A percentile compares a stretch with the other conserved stretches of the same genome.
phyloP scores from a whole-genome alignment of 2,888 invertebrate genomes.

The Euzophera pinguis region DNA sequence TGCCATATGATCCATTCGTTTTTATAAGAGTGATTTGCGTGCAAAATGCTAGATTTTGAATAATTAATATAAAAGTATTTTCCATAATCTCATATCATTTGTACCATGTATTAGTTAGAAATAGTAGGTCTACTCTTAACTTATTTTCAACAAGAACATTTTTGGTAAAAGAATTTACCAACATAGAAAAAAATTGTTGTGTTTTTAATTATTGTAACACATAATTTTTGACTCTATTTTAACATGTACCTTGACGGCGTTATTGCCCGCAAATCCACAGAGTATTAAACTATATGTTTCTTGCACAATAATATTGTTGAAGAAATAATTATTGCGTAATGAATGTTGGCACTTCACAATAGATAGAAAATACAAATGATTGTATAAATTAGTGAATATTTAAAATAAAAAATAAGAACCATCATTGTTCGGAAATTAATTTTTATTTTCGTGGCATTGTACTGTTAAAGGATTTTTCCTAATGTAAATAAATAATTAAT shows the following conservation, averaged over 20 bases:
- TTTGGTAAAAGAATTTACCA: too few species aligned
- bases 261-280: background rate
- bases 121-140: too few species aligned
- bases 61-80: too few species aligned
- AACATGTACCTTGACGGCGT: background rate
- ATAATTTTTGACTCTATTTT: too few species aligned
- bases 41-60: background rate
- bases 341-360: conserved; percentile 57
- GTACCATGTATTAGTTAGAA: too few species aligned
- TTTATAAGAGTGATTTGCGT: background rate
- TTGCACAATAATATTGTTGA: conserved; percentile 1
- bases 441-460: conserved; percentile 20
- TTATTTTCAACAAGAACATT: too few species aligned
- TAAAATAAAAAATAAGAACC: conserved; percentile 27
- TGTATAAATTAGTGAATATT: conserved; percentile 58
- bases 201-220: too few species aligned
- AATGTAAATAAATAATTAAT: conserved; percentile 62
- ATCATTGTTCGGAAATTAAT: conserved; percentile 6
- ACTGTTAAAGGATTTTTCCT: conserved; percentile 39
- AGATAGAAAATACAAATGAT: conserved; percentile 66
- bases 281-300: background rate
- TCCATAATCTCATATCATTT: too few species aligned
- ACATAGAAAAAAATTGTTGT: too few species aligned
- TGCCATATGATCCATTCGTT: conserved; percentile 24
- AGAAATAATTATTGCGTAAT: conserved; percentile 26